phyloP scores from a whole-genome alignment of 2,113 vertebrate species.

The Murina feae region DNA sequence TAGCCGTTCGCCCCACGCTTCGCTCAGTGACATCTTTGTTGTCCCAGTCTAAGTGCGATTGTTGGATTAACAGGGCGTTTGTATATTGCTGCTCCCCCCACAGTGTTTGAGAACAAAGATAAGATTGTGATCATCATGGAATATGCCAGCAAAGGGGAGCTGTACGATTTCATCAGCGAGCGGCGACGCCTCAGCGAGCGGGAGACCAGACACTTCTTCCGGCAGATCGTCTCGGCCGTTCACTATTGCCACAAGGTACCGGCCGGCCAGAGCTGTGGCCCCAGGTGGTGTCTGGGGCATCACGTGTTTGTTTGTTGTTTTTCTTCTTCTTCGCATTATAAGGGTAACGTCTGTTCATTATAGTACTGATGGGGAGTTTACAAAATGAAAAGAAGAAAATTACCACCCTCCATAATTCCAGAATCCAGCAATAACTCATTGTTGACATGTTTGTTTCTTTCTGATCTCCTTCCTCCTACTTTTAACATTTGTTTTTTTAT shows the following conservation, averaged over 20 bases:
- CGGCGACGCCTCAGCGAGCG: constrained; percentile 90
- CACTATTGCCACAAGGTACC: constrained; percentile 97
- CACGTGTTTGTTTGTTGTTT: rapidly evolving
- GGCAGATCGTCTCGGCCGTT: constrained; percentile 97
- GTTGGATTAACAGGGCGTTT: too few species aligned
- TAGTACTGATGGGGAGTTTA: background rate
- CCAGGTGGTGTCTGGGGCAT: rapidly evolving
- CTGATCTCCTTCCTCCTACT: background rate
- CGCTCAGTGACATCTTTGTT: too few species aligned
- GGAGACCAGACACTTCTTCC: constrained; percentile 96
- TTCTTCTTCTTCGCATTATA: rapidly evolving
- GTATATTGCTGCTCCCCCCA: too few species aligned
- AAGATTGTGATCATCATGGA: constrained; percentile 99
- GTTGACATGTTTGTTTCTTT: background rate
- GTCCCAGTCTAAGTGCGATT: too few species aligned
- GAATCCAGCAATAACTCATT: background rate
- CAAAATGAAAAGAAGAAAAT: background rate
- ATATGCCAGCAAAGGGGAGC: constrained; percentile 94
- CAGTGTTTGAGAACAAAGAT: constrained; percentile 99
- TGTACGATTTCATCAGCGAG: constrained; percentile 98
- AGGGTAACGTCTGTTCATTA: background rate
- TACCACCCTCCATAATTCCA: background rate
- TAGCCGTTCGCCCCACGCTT: too few species aligned
- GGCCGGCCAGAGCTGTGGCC: background rate
- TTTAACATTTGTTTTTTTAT: background rate